Percentiles rank a stretch among this genome's conserved stretches.
phyloP scores from a whole-genome alignment of 2,113 vertebrate genomes.

The Lutjanus erythropterus region DNA sequence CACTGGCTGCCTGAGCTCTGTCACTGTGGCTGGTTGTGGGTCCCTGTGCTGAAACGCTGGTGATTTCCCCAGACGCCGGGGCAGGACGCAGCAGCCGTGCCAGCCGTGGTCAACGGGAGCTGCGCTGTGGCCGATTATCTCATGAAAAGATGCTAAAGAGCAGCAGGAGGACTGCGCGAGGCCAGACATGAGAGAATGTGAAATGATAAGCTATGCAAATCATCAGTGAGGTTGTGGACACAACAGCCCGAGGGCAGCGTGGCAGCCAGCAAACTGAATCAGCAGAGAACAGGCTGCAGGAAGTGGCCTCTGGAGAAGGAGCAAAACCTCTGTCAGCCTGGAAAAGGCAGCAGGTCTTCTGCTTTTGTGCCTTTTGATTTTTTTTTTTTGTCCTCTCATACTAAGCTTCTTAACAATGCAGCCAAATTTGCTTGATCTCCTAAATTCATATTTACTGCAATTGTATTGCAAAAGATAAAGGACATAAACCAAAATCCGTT shows the following conservation, averaged over 20 bases:
- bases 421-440: conserved; percentile 81
- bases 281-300: conserved; percentile 25
- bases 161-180: not conserved
- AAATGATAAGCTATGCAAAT: conserved; percentile 47
- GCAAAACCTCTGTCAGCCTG: conserved; percentile 42
- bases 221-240: conserved; percentile 35
- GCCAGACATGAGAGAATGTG: conserved; percentile 25
- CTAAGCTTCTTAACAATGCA: conserved; percentile 82
- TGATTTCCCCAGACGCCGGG: conserved; percentile 45
- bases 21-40: conserved; percentile 33
- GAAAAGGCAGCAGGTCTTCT: conserved; percentile 60
- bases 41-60: conserved; percentile 32
- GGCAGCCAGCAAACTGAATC: conserved; percentile 47
- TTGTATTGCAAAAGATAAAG: conserved; percentile 80
- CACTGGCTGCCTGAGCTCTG: conserved; percentile 52
- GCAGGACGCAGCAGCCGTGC: conserved; percentile 4
- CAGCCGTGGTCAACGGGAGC: conserved; percentile 41
- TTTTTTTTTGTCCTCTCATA: conserved; percentile 38
- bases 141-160: conserved; percentile 29
- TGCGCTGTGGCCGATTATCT: conserved; percentile 44
- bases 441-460: conserved; percentile 83
- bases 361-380: conserved; percentile 42
- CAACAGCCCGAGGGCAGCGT: conserved; percentile 49
- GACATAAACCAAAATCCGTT: conserved; percentile 82
- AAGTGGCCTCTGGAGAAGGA: conserved; percentile 45